Evolutionary conservation across 2,113 vertebrate genomes (phyloP).

Genomic region (Brachypodius melanocephalos): DNA sequence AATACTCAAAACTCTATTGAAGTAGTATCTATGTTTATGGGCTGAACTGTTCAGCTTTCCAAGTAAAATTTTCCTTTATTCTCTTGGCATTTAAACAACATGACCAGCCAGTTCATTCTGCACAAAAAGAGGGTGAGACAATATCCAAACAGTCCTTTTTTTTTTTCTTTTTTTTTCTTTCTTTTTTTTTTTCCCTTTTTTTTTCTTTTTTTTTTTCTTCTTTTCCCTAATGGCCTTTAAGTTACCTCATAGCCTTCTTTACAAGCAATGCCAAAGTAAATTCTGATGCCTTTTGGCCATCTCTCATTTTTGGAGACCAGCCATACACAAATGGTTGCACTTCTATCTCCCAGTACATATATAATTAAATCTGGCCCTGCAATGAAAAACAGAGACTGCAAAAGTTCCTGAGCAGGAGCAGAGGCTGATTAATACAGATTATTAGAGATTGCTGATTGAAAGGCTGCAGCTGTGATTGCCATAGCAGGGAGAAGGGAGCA

Average conservation of each 20-base stretch:
- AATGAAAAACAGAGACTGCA: neutral
- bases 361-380: neutral
- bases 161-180: neutral
- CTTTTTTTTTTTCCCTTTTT: neutral
- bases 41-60: neutral
- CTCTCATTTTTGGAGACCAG: neutral
- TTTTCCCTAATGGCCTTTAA: neutral
- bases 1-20: neutral
- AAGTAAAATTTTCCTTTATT: conserved; percentile 10
- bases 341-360: neutral
- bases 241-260: neutral
- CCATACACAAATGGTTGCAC: neutral
- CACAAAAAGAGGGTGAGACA: neutral
- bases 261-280: neutral
- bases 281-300: neutral
- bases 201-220: too few relatives aligned
- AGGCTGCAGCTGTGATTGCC: conserved; percentile 7
- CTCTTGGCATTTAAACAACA: neutral
- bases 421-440: conserved; percentile 25
- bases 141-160: neutral
- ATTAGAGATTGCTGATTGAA: conserved; percentile 16
- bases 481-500: neutral
- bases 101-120: neutral
- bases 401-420: conserved; percentile 11
- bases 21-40: neutral